These are phyloP conservation scores for Gorsachius magnificus DNA, from an alignment of 2,797 vertebrate genomes.

Conservation along the genomic window DNA sequence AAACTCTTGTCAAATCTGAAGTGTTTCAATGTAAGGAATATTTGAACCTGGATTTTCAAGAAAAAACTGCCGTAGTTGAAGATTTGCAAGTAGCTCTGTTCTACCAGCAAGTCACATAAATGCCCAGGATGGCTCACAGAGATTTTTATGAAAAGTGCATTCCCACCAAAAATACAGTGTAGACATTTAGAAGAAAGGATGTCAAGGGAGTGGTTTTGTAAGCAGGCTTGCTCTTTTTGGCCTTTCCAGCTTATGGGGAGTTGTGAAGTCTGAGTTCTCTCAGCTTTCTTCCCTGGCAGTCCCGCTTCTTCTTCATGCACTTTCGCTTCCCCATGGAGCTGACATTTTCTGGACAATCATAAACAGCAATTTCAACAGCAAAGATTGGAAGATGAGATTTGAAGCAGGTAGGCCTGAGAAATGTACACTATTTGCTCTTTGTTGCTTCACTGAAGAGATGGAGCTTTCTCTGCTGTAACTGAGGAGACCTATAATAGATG, in stretches of 20 bases:
- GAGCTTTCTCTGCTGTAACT: neutral
- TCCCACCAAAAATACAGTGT: neutral
- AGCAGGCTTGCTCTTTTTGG: slow-evolving; percentile 2
- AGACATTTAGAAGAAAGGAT: neutral
- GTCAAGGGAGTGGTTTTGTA: neutral
- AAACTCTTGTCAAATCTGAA: neutral
- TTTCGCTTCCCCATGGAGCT: slow-evolving; percentile 92
- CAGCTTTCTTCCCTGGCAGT: slow-evolving; percentile 96
- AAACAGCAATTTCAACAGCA: slow-evolving; percentile 95
- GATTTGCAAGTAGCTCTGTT: neutral
- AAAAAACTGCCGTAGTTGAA: neutral
- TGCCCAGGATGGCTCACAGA: neutral
- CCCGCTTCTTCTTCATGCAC: slow-evolving; percentile 93
- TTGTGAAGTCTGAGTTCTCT: slow-evolving; percentile 96
- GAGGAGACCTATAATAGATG: neutral
- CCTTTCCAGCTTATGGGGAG: slow-evolving; percentile 89
- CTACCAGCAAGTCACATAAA: neutral
- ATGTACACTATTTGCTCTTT: neutral
- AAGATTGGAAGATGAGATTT: slow-evolving; percentile 98
- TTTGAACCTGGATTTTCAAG: neutral
- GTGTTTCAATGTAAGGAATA: neutral
- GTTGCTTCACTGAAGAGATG: neutral
- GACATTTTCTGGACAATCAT: slow-evolving; percentile 99
- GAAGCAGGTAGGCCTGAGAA: slow-evolving; percentile 88
- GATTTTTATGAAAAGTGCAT: neutral